Evolutionary conservation across 1,140 invertebrate genomes (phyloP), one percentile per base, ranked within the genome.

Genomic region (Latrodectus geometricus): DNA sequence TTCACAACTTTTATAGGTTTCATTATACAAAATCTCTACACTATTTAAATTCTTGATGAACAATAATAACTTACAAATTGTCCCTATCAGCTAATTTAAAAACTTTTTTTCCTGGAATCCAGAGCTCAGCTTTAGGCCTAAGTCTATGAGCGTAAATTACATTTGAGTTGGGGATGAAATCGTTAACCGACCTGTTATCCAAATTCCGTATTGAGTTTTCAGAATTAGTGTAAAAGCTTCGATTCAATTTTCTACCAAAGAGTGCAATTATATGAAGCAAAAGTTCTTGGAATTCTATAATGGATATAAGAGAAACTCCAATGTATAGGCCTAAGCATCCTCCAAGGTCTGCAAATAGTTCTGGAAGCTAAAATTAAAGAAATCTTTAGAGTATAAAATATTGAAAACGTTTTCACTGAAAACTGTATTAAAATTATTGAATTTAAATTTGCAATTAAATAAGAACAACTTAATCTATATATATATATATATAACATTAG

Each of bases 271-370:
- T 87, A n/a, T 70, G 68, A 61, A 82, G 35, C 2, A 88, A 54
- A 8, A 81, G 75, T 68, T 88, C 87, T 14, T 81, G 78, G 72
- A 88, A 76, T 78, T 88, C 87, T 68, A 88, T 82, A 8, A 88
- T 80, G 0, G 87, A 84, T 65, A 88, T 86, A 3, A 77, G 21
- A 20, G 87, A 88, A 20, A 86, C 87, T 70, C 87, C 87, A 23
- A 88, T 81, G 52, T 88, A 88, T 15, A 88, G 65, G 17, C 87
- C 87, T 23, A 88, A 72, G 50, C 81, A 85, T 9, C 87, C 87
- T 15, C 87, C 87, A 8, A 88, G 72, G 65, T 88, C 83, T 21
- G 87, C 87, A 86, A 88, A 88, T 9, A 88, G 15, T 54, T 88
- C 80, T 15, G 87, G 87, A 48, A 88, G 83, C 87, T 88, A 20